Base-by-base conservation (phyloP, 2,888 invertebrate genomes). In the Orthosia gracilis region DNA sequence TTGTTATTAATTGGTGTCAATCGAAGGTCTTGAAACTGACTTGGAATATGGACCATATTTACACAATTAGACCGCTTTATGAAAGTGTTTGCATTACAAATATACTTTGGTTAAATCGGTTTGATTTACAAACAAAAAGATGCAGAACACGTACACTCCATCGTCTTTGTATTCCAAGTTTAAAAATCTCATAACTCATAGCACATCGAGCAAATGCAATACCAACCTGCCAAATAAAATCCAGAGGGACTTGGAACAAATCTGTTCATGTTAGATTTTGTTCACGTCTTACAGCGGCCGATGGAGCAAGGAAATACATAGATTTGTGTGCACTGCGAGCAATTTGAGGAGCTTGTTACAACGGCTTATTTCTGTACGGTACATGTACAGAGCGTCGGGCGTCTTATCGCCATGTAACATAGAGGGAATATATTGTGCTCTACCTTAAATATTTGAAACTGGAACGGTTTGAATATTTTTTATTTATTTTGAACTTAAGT, bases 251-350 rank as follows among this genome's bases (percentile, higher is more conserved):
- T 61, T 40, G 58, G 75, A 79, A 67, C 61, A 76, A 74, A 83
- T 83, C 74, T 76, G 13, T 64, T 65, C 73, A 76, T 85, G 52
- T 58, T 65, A 63, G 54, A 84, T 85, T 79, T 80, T 74, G 83
- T 73, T 75, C 83, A 84, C 84, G 84, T 84, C 69, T 76, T 76
- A 68, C 64, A 54, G 18, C 52, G 57, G 57, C 64, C 67, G 73
- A 75, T 18, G 40, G 49, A 47, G 45, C 50, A 66, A 82, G 74
- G 76, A 73, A 70, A 74, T 82, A 72, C 50, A 68, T 63, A 85
- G 82, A 85, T 82, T 82, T 82, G 75, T 85, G 75, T 76, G 55
- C 69, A 64, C 45, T 71, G 82, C 71, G 85, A 82, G 70, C 85
- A 85, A 73, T 82, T 82, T 78, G 78, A 84, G 45, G 23, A 57